Conservation (phyloP, 2,888 invertebrate species). For the Nomada lathburiana region DNA sequence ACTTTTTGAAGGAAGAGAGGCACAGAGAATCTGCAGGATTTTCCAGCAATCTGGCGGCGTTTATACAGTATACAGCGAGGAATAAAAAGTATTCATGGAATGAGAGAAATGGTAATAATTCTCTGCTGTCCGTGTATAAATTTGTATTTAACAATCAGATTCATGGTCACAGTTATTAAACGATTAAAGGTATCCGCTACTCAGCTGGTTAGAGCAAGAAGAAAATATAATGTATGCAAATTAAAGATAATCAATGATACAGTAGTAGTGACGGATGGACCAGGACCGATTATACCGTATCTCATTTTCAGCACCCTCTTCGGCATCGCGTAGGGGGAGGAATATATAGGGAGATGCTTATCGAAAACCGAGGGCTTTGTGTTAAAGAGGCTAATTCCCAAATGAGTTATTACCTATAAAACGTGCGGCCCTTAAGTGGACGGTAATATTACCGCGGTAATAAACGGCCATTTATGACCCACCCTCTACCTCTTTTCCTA, state of each 20-base stretch:
- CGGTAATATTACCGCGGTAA: conserved; percentile 80
- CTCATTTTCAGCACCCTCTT: neutral
- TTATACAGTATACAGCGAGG: no score
- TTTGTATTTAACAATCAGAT: no score
- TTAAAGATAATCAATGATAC: neutral
- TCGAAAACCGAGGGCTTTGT: conserved; percentile 76
- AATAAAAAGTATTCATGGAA: no score
- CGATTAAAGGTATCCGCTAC: no score
- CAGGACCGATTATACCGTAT: conserved; percentile 24
- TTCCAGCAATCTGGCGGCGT: no score
- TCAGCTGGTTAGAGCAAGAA: neutral
- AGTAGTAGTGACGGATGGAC: neutral
- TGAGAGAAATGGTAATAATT: no score
- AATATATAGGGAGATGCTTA: conserved; percentile 69
- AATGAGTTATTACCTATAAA: conserved; percentile 82
- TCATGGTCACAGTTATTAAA: no score
- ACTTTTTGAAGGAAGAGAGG: neutral
- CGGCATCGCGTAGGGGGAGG: neutral
- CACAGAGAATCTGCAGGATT: neutral
- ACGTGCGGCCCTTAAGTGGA: conserved; percentile 76
- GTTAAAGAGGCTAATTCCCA: conserved; percentile 81
- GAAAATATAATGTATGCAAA: neutral
- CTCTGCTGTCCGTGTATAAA: no score
- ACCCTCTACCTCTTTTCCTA: conserved; percentile 42
- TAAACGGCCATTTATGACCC: conserved; percentile 79